These are phyloP conservation scores for Diarsia mendica DNA, from an alignment of 2,888 invertebrate genomes.

Conservation along the genomic window DNA sequence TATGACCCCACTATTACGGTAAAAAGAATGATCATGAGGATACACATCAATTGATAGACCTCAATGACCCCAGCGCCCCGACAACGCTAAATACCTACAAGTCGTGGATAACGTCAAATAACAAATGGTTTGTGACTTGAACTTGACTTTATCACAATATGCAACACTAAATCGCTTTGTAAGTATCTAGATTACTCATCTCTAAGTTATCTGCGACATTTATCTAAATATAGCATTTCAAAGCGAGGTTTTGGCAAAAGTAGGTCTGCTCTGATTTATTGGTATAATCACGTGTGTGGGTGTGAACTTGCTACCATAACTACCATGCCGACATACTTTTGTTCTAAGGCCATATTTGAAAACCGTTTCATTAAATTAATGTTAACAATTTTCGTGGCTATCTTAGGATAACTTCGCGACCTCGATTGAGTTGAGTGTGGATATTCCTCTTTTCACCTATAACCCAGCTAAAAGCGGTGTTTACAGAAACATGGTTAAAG, in stretches of 20 bases:
- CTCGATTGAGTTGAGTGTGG: constrained; percentile 22
- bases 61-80: constrained; percentile 29
- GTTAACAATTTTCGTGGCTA: constrained; percentile 20
- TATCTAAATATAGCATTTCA: constrained; percentile 46
- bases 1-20: constrained; percentile 54
- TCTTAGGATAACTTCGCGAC: constrained; percentile 18
- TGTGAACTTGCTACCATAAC: constrained; percentile 42
- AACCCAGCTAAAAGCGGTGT: constrained; percentile 16
- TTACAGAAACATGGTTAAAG: neutral
- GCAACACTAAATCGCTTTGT: constrained; percentile 31
- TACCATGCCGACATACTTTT: constrained; percentile 42
- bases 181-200: constrained; percentile 49
- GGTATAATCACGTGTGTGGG: constrained; percentile 49
- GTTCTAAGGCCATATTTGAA: constrained; percentile 38
- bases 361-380: constrained; percentile 37
- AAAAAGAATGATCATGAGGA: constrained; percentile 47
- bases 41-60: constrained; percentile 29
- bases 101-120: constrained; percentile 26
- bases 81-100: constrained; percentile 29
- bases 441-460: constrained; percentile 31
- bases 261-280: constrained; percentile 52
- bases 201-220: constrained; percentile 32
- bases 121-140: constrained; percentile 24
- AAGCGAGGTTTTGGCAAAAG: constrained; percentile 46
- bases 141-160: constrained; percentile 29